Evolutionary conservation across 2,888 invertebrate species (phyloP).

Genomic region (Trissolcus brochymenae): DNA sequence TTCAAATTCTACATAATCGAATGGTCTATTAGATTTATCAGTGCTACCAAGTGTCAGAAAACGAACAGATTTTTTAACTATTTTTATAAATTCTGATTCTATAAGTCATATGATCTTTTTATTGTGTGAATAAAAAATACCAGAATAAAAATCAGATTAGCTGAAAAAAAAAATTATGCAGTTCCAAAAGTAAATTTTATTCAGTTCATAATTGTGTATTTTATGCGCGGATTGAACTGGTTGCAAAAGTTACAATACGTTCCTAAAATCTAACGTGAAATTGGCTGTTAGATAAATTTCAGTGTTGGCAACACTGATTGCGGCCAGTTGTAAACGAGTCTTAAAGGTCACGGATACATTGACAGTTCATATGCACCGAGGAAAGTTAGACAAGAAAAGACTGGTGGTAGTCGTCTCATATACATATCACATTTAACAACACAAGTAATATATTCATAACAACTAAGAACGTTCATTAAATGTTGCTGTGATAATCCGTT

Average conservation of each 20-base stretch:
- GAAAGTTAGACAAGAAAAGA: conserved; percentile 38
- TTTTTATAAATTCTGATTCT: too few species aligned
- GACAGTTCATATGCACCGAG: conserved; percentile 43
- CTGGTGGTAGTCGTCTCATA: conserved; percentile 41
- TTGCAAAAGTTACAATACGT: not conserved
- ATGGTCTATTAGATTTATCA: too few species aligned
- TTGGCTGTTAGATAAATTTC: not conserved
- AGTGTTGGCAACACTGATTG: conserved; percentile 9
- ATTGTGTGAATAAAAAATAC: too few species aligned
- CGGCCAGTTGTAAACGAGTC: conserved; percentile 19
- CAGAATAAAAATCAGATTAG: too few species aligned
- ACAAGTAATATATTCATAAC: conserved; percentile 48
- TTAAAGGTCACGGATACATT: conserved; percentile 48
- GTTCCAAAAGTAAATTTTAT: too few species aligned
- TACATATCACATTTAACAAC: conserved; percentile 52
- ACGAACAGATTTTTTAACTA: too few species aligned
- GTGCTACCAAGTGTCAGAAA: too few species aligned
- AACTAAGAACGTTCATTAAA: conserved; percentile 45
- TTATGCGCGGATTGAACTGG: too few species aligned
- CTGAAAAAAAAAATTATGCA: too few species aligned
- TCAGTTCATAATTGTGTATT: too few species aligned
- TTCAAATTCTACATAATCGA: too few species aligned
- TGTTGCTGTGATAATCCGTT: conserved; percentile 48
- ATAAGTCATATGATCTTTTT: too few species aligned
- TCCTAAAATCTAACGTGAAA: not conserved